A percentile compares a stretch with the other conserved stretches of the same genome.
Evolutionary conservation across 2,113 vertebrate species (phyloP).

Genomic region (Scomber scombrus): DNA sequence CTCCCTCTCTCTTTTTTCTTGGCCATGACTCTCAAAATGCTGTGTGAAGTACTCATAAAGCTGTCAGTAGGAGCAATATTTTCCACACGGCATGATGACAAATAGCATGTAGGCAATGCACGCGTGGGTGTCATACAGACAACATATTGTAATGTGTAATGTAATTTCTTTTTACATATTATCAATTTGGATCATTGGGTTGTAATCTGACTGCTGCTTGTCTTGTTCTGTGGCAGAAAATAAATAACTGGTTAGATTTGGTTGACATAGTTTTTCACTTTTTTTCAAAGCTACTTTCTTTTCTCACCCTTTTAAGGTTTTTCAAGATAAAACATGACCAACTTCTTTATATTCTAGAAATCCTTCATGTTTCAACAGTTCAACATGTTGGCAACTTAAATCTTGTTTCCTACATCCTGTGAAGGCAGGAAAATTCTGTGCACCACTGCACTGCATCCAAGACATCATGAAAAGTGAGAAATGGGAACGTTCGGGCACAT

Average conservation of each 20-base stretch:
- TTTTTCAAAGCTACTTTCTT: no score
- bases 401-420: slow-evolving; percentile 31
- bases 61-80: slow-evolving; percentile 74
- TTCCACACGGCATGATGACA: slow-evolving; percentile 71
- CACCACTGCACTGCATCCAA: slow-evolving; percentile 26
- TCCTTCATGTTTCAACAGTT: not conserved
- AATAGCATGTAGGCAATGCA: slow-evolving; percentile 63
- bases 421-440: slow-evolving; percentile 31
- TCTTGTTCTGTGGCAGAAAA: slow-evolving; percentile 33
- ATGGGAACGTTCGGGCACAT: slow-evolving; percentile 34
- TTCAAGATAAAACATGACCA: slow-evolving; percentile 5
- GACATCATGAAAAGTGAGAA: slow-evolving; percentile 40
- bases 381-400: slow-evolving; percentile 27
- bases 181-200: slow-evolving; percentile 31
- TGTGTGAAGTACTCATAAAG: slow-evolving; percentile 75
- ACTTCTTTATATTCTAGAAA: slow-evolving; percentile 2
- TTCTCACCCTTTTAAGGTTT: not conserved
- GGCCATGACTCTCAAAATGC: slow-evolving; percentile 60
- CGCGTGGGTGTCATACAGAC: slow-evolving; percentile 66
- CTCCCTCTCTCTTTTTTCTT: slow-evolving; percentile 58
- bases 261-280: not conserved
- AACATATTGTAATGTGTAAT: slow-evolving; percentile 43
- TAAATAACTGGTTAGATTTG: slow-evolving; percentile 8
- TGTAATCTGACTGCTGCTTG: slow-evolving; percentile 29
- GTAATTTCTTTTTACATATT: slow-evolving; percentile 23